Conservation (phyloP, 1,140 invertebrate genomes). For the Leptoteleia sp. region DNA sequence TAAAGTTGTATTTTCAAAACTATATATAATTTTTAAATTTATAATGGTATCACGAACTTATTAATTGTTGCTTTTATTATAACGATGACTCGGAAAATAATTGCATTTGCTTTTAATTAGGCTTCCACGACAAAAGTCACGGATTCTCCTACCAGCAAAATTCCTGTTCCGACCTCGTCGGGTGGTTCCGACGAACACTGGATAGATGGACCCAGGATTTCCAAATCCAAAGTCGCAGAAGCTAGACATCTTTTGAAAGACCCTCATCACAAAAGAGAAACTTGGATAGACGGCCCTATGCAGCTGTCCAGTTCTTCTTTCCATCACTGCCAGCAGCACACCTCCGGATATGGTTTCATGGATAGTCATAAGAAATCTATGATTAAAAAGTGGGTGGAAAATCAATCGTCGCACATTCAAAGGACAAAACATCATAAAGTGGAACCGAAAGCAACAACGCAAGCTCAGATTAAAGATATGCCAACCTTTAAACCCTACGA, state of each 20-base stretch:
- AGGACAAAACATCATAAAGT: conserved; percentile 76
- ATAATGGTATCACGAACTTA: too few species aligned
- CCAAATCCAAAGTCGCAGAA: conserved; percentile 90
- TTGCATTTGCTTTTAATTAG: too few species aligned
- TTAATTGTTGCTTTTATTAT: too few species aligned
- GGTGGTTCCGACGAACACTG: conserved; percentile 91
- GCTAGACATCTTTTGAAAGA: conserved; percentile 89
- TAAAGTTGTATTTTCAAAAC: too few species aligned
- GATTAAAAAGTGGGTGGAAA: conserved; percentile 96
- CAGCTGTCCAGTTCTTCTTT: conserved; percentile 73
- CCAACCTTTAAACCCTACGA: conserved; percentile 83
- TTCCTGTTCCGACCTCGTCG: conserved; percentile 71
- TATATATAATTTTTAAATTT: too few species aligned
- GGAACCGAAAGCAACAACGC: conserved; percentile 75
- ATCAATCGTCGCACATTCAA: conserved; percentile 90
- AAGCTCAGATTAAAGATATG: conserved; percentile 83
- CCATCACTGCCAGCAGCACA: conserved; percentile 79
- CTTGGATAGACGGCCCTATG: conserved; percentile 96
- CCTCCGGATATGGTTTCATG: conserved; percentile 90
- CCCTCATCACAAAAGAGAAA: conserved; percentile 90
- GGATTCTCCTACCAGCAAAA: conserved; percentile 77
- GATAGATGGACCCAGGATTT: conserved; percentile 96
- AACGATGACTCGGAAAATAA: too few species aligned
- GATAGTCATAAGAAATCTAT: conserved; percentile 94
- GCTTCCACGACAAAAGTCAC: conserved; percentile 73